A percentile compares a stretch with the other conserved stretches of the same genome.
These are phyloP conservation scores for Gymnorhina tibicen DNA, from an alignment of 2,113 vertebrate genomes.

Conservation along the genomic window DNA sequence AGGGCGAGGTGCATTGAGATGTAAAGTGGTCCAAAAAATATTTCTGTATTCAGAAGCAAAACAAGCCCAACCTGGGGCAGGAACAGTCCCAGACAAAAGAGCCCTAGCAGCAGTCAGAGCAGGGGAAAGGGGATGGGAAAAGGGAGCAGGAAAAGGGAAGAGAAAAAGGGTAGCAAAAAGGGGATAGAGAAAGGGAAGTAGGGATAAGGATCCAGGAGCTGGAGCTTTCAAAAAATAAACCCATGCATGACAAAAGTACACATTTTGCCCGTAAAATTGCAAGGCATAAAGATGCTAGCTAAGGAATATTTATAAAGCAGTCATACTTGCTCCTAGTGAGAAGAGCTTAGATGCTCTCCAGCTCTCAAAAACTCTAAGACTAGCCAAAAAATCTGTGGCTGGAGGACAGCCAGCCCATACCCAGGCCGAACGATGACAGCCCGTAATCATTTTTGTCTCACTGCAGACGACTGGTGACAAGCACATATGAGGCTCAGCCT, in stretches of 20 bases:
- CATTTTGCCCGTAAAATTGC: background rate
- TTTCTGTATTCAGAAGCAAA: background rate
- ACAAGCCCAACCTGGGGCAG: background rate
- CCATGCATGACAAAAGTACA: background rate
- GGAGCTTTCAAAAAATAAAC: background rate
- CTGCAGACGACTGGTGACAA: background rate
- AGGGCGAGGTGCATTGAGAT: background rate
- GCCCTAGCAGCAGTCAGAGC: background rate
- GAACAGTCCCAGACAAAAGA: background rate
- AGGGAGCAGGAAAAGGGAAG: background rate
- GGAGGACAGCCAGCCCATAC: constrained; percentile 21
- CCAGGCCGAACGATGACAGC: background rate
- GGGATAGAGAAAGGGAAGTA: background rate
- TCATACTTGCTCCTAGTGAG: background rate
- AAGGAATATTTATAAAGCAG: background rate
- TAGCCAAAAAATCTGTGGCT: constrained; percentile 17
- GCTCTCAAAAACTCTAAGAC: background rate
- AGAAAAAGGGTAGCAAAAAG: background rate
- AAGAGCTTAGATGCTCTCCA: background rate
- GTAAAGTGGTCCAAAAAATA: background rate
- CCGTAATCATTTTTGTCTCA: background rate
- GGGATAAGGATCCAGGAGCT: background rate
- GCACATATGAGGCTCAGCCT: background rate
- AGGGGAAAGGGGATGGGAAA: background rate
- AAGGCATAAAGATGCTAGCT: background rate